A percentile compares a stretch with the other conserved stretches of the same genome.
Conservation (phyloP, 2,888 invertebrate species). For the Caenorhabditis japonica region DNA sequence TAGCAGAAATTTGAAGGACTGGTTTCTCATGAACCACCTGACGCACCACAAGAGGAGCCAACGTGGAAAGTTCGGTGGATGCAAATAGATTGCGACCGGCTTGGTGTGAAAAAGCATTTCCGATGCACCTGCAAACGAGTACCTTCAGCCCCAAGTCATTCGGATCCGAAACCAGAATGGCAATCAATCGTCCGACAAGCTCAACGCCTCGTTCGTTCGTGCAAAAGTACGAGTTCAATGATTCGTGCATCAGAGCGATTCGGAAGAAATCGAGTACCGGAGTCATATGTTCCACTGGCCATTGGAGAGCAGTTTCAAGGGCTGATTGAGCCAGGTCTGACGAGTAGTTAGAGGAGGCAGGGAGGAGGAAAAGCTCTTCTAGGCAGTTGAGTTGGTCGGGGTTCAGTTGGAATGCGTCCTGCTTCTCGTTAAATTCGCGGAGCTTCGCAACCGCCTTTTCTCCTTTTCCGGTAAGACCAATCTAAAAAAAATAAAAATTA, state of each 20-base stretch:
- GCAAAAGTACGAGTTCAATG: constrained; percentile 79
- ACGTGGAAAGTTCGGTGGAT: constrained; percentile 38
- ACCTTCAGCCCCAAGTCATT: constrained; percentile 83
- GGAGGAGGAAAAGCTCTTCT: constrained; percentile 35
- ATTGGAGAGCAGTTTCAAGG: constrained; percentile 79
- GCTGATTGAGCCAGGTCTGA: constrained; percentile 37
- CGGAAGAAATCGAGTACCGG: constrained; percentile 91
- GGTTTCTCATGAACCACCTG: constrained; percentile 47
- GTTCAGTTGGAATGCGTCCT: constrained; percentile 51
- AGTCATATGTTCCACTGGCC: constrained; percentile 87
- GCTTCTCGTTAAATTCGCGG: constrained; percentile 59
- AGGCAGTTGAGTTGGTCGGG: constrained; percentile 51
- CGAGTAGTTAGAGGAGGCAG: constrained; percentile 21
- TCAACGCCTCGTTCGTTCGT: constrained; percentile 11
- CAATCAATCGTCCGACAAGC: constrained; percentile 69
- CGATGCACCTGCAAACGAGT: constrained; percentile 84
- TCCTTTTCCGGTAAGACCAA: constrained; percentile 54
- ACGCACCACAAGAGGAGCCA: constrained; percentile 54
- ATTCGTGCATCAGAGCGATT: constrained; percentile 85
- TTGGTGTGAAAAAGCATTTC: constrained; percentile 86
- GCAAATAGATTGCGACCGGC: constrained; percentile 60
- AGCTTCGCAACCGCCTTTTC: constrained; percentile 67
- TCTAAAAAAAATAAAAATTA: constrained; percentile 52
- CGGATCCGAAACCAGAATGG: constrained; percentile 79
- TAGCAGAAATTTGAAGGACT: constrained; percentile 63